Percentiles rank a stretch among this genome's conserved stretches.
phyloP scores from a whole-genome alignment of 2,113 vertebrate species.

The rabbit (Oryctolagus cuniculus) region mOryCun1.1 NC_091433.1:156418501-156419000 shows the following conservation, averaged over 20 bases:
- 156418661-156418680: constrained; percentile 5
- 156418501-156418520: not conserved
- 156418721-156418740: not conserved
- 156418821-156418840: not conserved
- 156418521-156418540: not conserved
- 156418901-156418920: not conserved
- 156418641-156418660: not conserved
- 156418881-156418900: not conserved
- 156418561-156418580: not conserved
- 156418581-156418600: not conserved
- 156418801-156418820: not conserved
- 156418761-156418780: not conserved
- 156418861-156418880: constrained; percentile 7
- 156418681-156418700: constrained; percentile 41
- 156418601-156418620: too few relatives aligned
- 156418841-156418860: not conserved
- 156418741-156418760: constrained; percentile 17
- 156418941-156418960: not conserved
- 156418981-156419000: not conserved
- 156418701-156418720: not conserved
- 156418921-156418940: not conserved
- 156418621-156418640: not conserved
- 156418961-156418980: not conserved
- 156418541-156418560: not conserved
- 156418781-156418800: not conserved